Evolutionary conservation across 1,140 invertebrate species (phyloP), one percentile per base, ranked within the genome.

Genomic region (Nephotettix cincticeps): DNA sequence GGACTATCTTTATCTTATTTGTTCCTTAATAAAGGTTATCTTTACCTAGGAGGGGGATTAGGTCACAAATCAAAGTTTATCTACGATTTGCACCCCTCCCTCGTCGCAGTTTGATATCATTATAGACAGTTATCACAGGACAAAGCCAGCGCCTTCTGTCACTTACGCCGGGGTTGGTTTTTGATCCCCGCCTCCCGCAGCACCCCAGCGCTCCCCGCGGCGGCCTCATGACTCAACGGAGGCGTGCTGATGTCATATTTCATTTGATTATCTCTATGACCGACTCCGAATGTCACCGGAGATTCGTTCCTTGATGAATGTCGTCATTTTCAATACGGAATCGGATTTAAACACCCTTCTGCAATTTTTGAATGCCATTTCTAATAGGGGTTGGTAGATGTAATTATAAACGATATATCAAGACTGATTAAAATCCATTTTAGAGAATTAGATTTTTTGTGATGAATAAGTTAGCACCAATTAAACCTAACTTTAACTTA

Each of bases 1-100:
- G 11, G 21, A 11, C 56, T 29, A 28, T 23, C 21, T 13, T 29
- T 61, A 61, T 61, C 56, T 61, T 61, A 61, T 61, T 61, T 61
- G 56, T 61, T 61, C 56, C 56, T 61, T 61, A 61, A 61, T 61
- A 61, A 61, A 61, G 56, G 56, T 61, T 61, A 61, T 61, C 56
- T 61, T 61, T 61, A 61, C 56, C 56, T 61, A 61, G 56, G 28
- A 54, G 47, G 13, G 25, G 56, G 56, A 23, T 27, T 11, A 23
- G 56, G 56, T 61, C 56, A 61, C 56, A 61, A 61, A 61, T 61
- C 56, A 61, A 29, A 61, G 56, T 23, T 61, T 61, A 61, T 61
- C 56, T 61, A 27, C 28, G 23, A 61, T 61, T 27, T 27, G 23
- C 56, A 61, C 56, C 56, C 56, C 25, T 25, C 56, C 56, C 56